Percentiles rank a stretch among this genome's conserved stretches.
Evolutionary conservation across 2,113 vertebrate species (phyloP).

Genomic region (Astatotilapia flaviijosephi): DNA sequence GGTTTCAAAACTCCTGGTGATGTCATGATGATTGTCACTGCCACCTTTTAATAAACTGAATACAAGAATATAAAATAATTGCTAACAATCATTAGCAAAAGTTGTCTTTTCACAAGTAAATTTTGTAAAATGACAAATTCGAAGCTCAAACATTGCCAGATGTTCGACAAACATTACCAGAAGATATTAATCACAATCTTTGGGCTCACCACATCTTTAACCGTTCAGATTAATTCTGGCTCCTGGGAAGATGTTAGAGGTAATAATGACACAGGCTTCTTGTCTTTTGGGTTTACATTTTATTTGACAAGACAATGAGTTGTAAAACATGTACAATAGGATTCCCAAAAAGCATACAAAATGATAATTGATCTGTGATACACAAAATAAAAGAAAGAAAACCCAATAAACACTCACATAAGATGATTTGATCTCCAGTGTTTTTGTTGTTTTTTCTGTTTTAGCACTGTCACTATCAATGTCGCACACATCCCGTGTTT

Average conservation of each 20-base stretch:
- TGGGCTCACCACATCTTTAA: neutral
- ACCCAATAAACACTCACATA: neutral
- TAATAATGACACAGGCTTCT: neutral
- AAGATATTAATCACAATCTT: neutral
- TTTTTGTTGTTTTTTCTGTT: neutral
- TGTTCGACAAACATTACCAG: neutral
- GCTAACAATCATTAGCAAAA: rapidly evolving
- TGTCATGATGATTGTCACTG: neutral
- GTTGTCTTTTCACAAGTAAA: neutral
- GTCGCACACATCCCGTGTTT: neutral
- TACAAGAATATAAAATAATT: neutral
- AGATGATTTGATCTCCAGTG: conserved; percentile 31
- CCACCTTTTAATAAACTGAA: neutral
- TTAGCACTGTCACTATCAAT: neutral
- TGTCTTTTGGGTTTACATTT: conserved; percentile 52
- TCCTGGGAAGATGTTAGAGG: neutral
- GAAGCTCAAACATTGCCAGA: neutral
- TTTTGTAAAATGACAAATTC: neutral
- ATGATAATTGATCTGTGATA: conserved; percentile 23
- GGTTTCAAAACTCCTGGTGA: neutral
- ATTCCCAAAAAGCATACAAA: conserved; percentile 61
- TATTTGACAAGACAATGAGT: conserved; percentile 75
- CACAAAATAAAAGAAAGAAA: conserved; percentile 15
- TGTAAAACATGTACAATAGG: conserved; percentile 66
- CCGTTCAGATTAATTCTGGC: neutral